phyloP scores from a whole-genome alignment of 1,140 invertebrate genomes.

The Cyclina sinensis region DNA sequence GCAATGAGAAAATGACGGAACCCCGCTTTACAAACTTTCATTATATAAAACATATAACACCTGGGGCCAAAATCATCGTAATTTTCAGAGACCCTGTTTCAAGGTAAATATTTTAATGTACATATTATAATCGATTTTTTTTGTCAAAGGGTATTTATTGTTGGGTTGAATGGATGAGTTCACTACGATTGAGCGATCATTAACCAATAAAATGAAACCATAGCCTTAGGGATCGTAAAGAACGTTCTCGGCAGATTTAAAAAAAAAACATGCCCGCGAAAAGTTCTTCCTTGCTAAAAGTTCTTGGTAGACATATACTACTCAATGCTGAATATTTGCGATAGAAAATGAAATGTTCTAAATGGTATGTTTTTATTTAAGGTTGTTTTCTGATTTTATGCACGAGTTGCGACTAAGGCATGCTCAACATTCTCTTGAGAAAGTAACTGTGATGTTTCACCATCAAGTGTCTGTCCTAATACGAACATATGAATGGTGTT shows the following conservation, averaged over 20 bases:
- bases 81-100: neutral
- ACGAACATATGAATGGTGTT: neutral
- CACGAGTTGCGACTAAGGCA: neutral
- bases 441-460: neutral
- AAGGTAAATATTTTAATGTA: constrained; percentile 19
- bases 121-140: no score
- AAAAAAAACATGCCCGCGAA: no score
- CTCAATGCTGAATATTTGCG: no score
- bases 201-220: no score
- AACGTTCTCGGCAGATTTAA: no score
- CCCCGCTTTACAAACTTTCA: neutral
- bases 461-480: neutral
- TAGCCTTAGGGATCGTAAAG: no score
- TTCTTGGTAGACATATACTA: no score
- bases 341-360: no score
- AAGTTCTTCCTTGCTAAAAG: no score
- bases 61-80: neutral
- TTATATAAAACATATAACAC: constrained; percentile 1
- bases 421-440: neutral
- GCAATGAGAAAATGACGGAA: neutral
- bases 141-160: no score
- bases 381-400: neutral
- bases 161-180: no score
- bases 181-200: no score
- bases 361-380: neutral